Percentiles rank a stretch among this genome's conserved stretches.
phyloP scores from a whole-genome alignment of 1,140 invertebrate genomes.

The Subanguina moxae region DNA sequence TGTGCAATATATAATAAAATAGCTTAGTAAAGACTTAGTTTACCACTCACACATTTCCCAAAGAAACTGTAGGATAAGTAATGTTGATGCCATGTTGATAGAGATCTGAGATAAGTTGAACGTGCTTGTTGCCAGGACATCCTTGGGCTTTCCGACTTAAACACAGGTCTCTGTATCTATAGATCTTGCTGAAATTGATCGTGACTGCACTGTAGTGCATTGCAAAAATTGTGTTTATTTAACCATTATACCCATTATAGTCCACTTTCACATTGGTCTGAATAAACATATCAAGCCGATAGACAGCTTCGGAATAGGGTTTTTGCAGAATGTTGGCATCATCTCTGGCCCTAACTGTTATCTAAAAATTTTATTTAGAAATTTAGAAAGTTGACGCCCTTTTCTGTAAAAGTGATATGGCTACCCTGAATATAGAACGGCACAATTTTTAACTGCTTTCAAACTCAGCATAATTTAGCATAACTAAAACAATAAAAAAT shows the following conservation, averaged over 20 bases:
- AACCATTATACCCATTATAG: slow-evolving; percentile 21
- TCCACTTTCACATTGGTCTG: slow-evolving; percentile 49
- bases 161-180: slow-evolving; percentile 52
- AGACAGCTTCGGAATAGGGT: slow-evolving; percentile 52
- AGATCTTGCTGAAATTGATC: slow-evolving; percentile 13
- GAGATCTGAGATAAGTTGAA: slow-evolving; percentile 51
- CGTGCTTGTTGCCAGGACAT: slow-evolving; percentile 55
- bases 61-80: slow-evolving; percentile 53
- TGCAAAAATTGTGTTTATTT: too few relatives aligned
- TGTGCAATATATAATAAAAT: too few relatives aligned
- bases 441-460: too few relatives aligned
- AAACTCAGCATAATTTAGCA: too few relatives aligned
- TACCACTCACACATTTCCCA: slow-evolving; percentile 51
- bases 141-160: slow-evolving; percentile 37
- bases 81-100: slow-evolving; percentile 58
- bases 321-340: slow-evolving; percentile 53
- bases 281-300: slow-evolving; percentile 49
- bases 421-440: too few relatives aligned
- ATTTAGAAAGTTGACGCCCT: too few relatives aligned
- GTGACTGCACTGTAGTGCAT: too few relatives aligned
- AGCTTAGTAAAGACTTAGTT: too few relatives aligned
- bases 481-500: slow-evolving; percentile 13
- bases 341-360: slow-evolving; percentile 50
- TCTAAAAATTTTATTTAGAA: slow-evolving; percentile 28
- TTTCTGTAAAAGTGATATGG: too few relatives aligned